Percentiles rank a stretch among this genome's conserved stretches.
phyloP scores from a whole-genome alignment of 2,113 vertebrate species.

The Connochaetes taurinus region DNA sequence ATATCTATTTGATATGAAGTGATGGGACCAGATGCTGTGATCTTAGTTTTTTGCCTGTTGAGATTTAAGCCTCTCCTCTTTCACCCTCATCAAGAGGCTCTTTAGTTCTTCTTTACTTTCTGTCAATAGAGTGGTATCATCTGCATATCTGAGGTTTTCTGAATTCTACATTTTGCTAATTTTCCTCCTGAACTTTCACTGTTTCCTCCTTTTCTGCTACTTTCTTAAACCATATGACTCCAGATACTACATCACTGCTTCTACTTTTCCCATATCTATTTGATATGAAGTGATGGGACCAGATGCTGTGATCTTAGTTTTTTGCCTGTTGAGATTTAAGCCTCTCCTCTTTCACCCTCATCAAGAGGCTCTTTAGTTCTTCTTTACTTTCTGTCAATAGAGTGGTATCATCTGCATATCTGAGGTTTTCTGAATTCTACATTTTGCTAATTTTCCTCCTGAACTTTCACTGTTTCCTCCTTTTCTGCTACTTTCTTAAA shows the following conservation, averaged over 20 bases:
- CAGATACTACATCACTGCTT: too few species aligned
- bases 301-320: background rate
- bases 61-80: background rate
- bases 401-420: background rate
- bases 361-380: background rate
- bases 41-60: background rate
- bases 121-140: background rate
- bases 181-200: background rate
- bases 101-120: background rate
- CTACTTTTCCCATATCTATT: background rate
- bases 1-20: background rate
- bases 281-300: background rate
- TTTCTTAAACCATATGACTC: background rate
- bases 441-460: background rate
- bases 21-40: too few species aligned
- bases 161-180: background rate
- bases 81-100: background rate
- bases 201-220: background rate
- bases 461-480: background rate
- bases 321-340: background rate
- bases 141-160: background rate
- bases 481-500: background rate
- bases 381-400: background rate
- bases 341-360: background rate
- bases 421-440: background rate